Percentiles rank a stretch among this genome's conserved stretches.
Conservation (phyloP, 2,797 vertebrate genomes). For the Apodemus agrarius region DNA sequence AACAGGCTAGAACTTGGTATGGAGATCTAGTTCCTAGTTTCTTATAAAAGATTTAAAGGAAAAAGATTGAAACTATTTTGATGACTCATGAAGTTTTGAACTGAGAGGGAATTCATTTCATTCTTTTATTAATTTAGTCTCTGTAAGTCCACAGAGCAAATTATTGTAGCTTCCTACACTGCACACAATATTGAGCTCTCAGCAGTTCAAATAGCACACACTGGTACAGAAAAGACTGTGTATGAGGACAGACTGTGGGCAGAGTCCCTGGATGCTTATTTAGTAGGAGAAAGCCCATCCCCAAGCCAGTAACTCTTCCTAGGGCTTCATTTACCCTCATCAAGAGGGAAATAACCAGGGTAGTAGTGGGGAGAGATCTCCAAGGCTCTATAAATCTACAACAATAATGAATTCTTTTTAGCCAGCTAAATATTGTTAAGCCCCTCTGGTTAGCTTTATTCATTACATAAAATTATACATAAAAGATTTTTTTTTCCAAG, state of each 20-base stretch:
- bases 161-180: background rate
- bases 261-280: background rate
- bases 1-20: conserved; percentile 20
- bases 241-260: background rate
- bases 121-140: conserved; percentile 53
- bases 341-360: background rate
- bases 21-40: conserved; percentile 47
- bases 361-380: background rate
- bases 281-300: background rate
- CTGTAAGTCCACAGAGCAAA: conserved; percentile 31
- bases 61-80: conserved; percentile 47
- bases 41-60: conserved; percentile 34
- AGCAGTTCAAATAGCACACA: background rate
- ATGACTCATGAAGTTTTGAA: conserved; percentile 34
- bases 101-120: conserved; percentile 47
- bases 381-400: background rate
- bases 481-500: background rate
- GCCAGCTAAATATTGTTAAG: conserved; percentile 25
- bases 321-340: background rate
- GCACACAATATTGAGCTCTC: background rate
- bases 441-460: background rate
- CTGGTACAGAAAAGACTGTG: background rate
- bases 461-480: conserved; percentile 47
- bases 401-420: conserved; percentile 61
- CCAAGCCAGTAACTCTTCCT: background rate